Conservation (phyloP, 2,797 vertebrate genomes). For the Anguilla pacifica region DNA sequence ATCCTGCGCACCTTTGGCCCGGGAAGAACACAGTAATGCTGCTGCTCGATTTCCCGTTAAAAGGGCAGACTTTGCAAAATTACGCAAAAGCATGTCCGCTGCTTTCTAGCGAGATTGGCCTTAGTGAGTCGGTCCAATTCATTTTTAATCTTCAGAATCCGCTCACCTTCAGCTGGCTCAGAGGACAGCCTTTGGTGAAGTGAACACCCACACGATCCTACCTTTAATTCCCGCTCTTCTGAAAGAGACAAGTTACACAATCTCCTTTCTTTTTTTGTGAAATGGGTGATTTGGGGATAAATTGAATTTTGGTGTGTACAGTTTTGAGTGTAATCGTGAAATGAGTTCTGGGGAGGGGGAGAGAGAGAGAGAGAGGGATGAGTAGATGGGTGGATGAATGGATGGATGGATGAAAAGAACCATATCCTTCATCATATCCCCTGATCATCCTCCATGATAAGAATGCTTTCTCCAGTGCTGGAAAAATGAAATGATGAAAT, state of each 20-base stretch:
- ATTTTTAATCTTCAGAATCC: constrained; percentile 14
- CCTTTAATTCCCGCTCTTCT: neutral
- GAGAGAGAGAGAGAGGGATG: neutral
- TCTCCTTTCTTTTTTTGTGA: neutral
- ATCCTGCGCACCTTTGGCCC: neutral
- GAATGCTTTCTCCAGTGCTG: too few relatives aligned
- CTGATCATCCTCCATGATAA: neutral
- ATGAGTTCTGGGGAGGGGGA: neutral
- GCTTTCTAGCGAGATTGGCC: neutral
- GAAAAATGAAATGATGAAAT: too few relatives aligned
- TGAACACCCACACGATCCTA: neutral
- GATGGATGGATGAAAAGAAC: too few relatives aligned
- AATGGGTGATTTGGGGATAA: neutral
- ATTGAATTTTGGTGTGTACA: neutral
- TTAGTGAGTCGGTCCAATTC: neutral
- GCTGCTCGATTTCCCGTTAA: neutral
- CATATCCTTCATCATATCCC: neutral
- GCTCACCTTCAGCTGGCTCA: neutral
- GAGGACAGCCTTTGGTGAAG: neutral
- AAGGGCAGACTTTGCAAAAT: neutral
- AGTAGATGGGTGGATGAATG: too few relatives aligned
- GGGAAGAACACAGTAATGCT: neutral
- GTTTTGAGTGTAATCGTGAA: neutral
- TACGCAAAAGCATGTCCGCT: neutral
- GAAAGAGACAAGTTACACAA: neutral